Evolutionary conservation across 2,888 invertebrate genomes (phyloP).

Genomic region (Orchestes rusci): DNA sequence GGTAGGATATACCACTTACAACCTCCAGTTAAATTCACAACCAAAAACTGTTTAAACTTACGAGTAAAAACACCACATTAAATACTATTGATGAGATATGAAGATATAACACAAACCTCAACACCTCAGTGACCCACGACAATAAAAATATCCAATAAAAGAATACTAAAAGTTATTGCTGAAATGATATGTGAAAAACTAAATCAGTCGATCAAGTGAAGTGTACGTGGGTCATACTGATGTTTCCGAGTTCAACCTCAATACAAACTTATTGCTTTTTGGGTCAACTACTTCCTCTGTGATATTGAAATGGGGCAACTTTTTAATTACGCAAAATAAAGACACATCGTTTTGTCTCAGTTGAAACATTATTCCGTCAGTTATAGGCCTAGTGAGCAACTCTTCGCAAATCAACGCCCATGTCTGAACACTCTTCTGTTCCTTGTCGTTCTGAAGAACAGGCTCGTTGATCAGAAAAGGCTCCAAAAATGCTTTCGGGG

Average conservation of each 20-base stretch:
- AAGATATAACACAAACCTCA: too few relatives aligned
- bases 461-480: constrained; percentile 84
- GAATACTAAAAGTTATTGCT: too few relatives aligned
- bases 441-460: constrained; percentile 78
- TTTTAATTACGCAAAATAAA: constrained; percentile 76
- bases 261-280: constrained; percentile 89
- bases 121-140: too few relatives aligned
- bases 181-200: constrained; percentile 7
- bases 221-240: constrained; percentile 70
- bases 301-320: constrained; percentile 88
- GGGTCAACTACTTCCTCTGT: constrained; percentile 96
- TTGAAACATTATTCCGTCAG: constrained; percentile 81
- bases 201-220: constrained; percentile 39
- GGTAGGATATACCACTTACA: too few relatives aligned
- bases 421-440: constrained; percentile 74
- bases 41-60: too few relatives aligned
- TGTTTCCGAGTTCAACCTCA: constrained; percentile 92
- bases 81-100: too few relatives aligned
- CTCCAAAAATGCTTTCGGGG: constrained; percentile 91
- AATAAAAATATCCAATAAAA: too few relatives aligned
- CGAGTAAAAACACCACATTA: too few relatives aligned
- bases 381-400: constrained; percentile 77
- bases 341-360: constrained; percentile 90
- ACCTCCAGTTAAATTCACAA: too few relatives aligned
- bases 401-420: constrained; percentile 96